Conservation (phyloP, 1,140 invertebrate species). For the fruit fly (Drosophila melanogaster) region Release_6_plus_ISO1_MT NT_033779.5:11359001-11359500, state of each 20-base stretch:
- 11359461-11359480: conserved; percentile 46
- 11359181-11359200: conserved; percentile 39
- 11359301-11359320: conserved; percentile 42
- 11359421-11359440: conserved; percentile 72
- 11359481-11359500: conserved; percentile 32
- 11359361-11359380: conserved; percentile 6
- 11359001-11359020: conserved; percentile 17
- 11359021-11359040: conserved; percentile 62
- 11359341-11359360: conserved; percentile 4
- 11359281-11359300: conserved; percentile 46
- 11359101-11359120: conserved; percentile 32
- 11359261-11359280: conserved; percentile 16
- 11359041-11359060: conserved; percentile 5
- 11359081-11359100: conserved; percentile 23
- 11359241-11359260: neutral
- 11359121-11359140: conserved; percentile 37
- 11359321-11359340: conserved; percentile 18
- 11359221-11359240: neutral
- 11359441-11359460: conserved; percentile 76
- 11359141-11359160: conserved; percentile 31
- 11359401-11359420: conserved; percentile 19
- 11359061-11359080: conserved; percentile 8
- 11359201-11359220: conserved; percentile 12
- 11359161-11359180: conserved; percentile 41
- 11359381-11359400: conserved; percentile 33